Percentiles rank a stretch among this genome's conserved stretches.
Evolutionary conservation across 1,140 invertebrate genomes (phyloP).

Genomic region (Brachionus paranguensis): DNA sequence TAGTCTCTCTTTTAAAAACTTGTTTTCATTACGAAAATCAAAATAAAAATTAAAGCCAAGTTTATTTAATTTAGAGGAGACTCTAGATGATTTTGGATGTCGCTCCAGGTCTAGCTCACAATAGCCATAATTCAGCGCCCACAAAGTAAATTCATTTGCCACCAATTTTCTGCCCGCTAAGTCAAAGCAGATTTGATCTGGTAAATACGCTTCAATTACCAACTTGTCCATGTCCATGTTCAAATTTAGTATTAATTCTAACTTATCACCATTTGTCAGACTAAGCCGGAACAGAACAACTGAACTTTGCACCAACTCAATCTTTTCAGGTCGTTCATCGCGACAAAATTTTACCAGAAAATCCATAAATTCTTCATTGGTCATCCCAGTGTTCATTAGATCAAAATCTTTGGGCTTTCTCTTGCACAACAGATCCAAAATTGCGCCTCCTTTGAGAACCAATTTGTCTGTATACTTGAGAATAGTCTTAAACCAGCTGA

Average conservation of each 20-base stretch:
- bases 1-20: slow-evolving; percentile 22
- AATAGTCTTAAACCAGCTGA: slow-evolving; percentile 8
- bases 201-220: neutral
- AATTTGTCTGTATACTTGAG: neutral
- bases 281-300: neutral
- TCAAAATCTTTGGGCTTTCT: slow-evolving; percentile 5
- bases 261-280: neutral
- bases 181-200: neutral
- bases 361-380: slow-evolving; percentile 5
- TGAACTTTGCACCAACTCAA: neutral
- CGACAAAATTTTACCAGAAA: slow-evolving; percentile 11
- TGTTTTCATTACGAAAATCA: neutral
- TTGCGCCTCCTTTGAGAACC: slow-evolving; percentile 9
- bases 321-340: neutral
- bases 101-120: neutral
- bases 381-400: slow-evolving; percentile 6
- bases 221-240: neutral
- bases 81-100: neutral
- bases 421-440: neutral
- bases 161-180: neutral
- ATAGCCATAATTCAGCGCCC: slow-evolving; percentile 3
- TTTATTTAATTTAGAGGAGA: slow-evolving; percentile 4
- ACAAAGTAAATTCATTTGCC: neutral
- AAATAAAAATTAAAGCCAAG: slow-evolving; percentile 31
- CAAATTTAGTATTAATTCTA: slow-evolving; percentile 5